Evolutionary conservation across 2,888 invertebrate genomes (phyloP), one percentile per base, ranked within the genome.

Genomic region (Microplitis deprimator): DNA sequence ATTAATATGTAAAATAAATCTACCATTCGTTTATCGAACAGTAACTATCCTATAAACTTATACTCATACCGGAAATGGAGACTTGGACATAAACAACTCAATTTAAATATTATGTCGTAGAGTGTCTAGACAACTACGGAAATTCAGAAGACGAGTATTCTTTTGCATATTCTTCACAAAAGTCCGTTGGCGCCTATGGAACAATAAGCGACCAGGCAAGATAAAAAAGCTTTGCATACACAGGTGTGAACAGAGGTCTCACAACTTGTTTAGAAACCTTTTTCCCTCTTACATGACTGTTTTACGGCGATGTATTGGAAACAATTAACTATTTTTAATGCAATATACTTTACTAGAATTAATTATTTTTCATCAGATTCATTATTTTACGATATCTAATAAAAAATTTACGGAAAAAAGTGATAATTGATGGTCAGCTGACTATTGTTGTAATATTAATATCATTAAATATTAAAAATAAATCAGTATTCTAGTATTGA

Each of bases 161-260:
- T 61, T 39, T 10, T 29, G 67, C 60, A 64, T 67, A 74, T 74
- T 74, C 64, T 73, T 73, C 50, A 41, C 38, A 71, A 29, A 20
- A 73, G 64, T 73, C 71, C 38, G 61, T 64, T 73, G 73, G 73
- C 73, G 73, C 73, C 73, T 50, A 38, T 29, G 40, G 16, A 65
- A 73, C 65, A 73, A 73, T 65, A 38, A 61, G 40, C 16, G 29
- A 71, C 6, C 13, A 39, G 40, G 29, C 10, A 8, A 76, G 39
- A 62, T 70, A 68, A 73, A 68, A 73, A 65, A 59, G 38, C 65
- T 69, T 68, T 61, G 73, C 68, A 73, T 68, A 74, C 73, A 77
- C 77, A 77, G 70, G 77, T 77, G 77, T 62, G 59, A 76, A 41
- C 13, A 50, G n/a, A 38, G 41, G 10, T 41, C 50, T n/a, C 40